A percentile compares a stretch with the other conserved stretches of the same genome.
Conservation (phyloP, 2,888 invertebrate genomes). For the Lutraria lutraria region DNA sequence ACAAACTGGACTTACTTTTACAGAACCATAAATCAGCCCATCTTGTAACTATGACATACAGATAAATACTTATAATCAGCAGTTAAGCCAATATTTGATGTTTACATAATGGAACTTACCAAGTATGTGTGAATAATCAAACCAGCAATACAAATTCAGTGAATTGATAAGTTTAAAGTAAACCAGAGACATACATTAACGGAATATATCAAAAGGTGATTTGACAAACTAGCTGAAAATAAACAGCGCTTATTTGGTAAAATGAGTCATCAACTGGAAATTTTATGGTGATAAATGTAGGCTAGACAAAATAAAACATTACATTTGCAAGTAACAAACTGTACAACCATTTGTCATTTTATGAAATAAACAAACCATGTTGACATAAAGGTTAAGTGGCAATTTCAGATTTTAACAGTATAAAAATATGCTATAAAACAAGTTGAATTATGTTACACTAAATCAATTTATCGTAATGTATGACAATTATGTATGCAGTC, state of each 20-base stretch:
- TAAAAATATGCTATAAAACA: no score
- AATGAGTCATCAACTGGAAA: conserved; percentile 12
- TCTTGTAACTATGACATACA: conserved; percentile 50
- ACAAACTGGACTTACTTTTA: background rate
- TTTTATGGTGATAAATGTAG: background rate
- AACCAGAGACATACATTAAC: background rate
- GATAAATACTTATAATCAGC: conserved; percentile 40
- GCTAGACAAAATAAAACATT: background rate
- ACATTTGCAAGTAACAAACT: background rate
- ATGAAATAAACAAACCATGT: no score
- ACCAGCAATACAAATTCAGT: conserved; percentile 35
- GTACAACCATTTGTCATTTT: no score
- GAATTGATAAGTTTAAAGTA: conserved; percentile 37
- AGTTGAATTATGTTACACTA: no score
- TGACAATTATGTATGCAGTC: no score
- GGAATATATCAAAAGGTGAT: background rate
- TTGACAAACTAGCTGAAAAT: conserved; percentile 7
- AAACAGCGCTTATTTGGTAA: background rate
- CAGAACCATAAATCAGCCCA: conserved; percentile 43
- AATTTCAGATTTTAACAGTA: no score
- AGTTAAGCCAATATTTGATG: conserved; percentile 57
- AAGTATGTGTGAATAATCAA: conserved; percentile 62
- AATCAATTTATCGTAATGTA: no score
- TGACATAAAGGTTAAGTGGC: no score
- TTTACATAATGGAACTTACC: conserved; percentile 64